Evolutionary conservation across 2,797 vertebrate genomes (phyloP).

Genomic region (Adelosebastes latens): DNA sequence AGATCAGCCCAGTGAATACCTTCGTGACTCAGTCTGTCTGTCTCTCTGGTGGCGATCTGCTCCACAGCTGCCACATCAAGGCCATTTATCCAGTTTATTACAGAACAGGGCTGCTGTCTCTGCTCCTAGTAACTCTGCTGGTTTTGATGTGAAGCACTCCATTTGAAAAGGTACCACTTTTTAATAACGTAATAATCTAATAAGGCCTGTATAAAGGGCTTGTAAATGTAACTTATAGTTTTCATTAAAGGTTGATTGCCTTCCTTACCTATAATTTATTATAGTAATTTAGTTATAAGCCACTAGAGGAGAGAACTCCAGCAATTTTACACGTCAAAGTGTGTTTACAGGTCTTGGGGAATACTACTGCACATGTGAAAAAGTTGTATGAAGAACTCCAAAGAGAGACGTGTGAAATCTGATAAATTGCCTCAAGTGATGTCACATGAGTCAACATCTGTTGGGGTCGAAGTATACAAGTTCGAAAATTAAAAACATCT

Average conservation of each 20-base stretch:
- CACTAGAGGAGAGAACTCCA: not conserved
- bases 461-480: too few relatives aligned
- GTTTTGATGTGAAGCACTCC: not conserved
- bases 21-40: constrained; percentile 23
- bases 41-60: constrained; percentile 29
- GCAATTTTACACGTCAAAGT: not conserved
- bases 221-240: not conserved
- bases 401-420: not conserved
- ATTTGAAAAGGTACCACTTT: not conserved
- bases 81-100: not conserved
- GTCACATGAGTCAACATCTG: not conserved
- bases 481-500: too few relatives aligned
- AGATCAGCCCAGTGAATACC: constrained; percentile 24
- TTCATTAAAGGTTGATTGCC: not conserved
- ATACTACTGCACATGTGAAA: not conserved
- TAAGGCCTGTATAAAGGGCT: not conserved
- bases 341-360: not conserved
- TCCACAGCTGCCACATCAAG: constrained; percentile 39
- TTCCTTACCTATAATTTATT: too few relatives aligned
- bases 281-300: too few relatives aligned
- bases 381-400: not conserved
- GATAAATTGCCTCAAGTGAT: not conserved
- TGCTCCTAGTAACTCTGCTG: not conserved
- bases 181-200: not conserved
- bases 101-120: not conserved